These are phyloP conservation scores for Pasiphila rectangulata DNA, from an alignment of 2,888 invertebrate species.

Conservation along the genomic window DNA sequence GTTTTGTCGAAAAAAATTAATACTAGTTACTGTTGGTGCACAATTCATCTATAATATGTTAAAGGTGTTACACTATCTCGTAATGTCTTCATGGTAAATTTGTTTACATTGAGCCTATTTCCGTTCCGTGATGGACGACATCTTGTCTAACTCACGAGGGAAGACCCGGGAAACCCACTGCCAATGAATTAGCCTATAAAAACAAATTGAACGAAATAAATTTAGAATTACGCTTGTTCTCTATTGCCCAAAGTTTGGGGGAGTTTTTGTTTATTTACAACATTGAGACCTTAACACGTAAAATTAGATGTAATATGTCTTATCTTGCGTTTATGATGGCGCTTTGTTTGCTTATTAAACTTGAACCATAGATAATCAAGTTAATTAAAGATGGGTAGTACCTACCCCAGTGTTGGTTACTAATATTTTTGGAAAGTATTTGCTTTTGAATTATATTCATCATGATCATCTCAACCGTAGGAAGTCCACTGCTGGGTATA, in stretches of 20 bases:
- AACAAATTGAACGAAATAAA: constrained; percentile 77
- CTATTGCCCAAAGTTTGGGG: constrained; percentile 47
- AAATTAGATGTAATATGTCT: constrained; percentile 29
- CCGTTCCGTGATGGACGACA: not conserved
- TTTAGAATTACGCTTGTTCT: constrained; percentile 67
- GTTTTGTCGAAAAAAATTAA: too few relatives aligned
- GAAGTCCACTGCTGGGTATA: too few relatives aligned
- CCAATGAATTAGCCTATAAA: constrained; percentile 78
- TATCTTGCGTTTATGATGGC: constrained; percentile 13
- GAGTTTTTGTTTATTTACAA: constrained; percentile 31
- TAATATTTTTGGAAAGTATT: too few relatives aligned
- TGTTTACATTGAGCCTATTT: not conserved
- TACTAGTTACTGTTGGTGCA: too few relatives aligned
- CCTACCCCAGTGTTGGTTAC: too few relatives aligned
- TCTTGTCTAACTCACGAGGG: constrained; percentile 1
- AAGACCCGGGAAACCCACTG: constrained; percentile 50
- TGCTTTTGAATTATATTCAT: too few relatives aligned
- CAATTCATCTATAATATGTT: too few relatives aligned
- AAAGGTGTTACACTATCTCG: too few relatives aligned
- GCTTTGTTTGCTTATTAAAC: not conserved
- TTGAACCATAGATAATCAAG: too few relatives aligned
- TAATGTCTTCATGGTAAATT: too few relatives aligned
- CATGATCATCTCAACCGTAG: too few relatives aligned
- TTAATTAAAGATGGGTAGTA: too few relatives aligned
- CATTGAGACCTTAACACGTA: constrained; percentile 5